Evolutionary conservation across 2,113 vertebrate species (phyloP).

Genomic region (Podilymbus podiceps): DNA sequence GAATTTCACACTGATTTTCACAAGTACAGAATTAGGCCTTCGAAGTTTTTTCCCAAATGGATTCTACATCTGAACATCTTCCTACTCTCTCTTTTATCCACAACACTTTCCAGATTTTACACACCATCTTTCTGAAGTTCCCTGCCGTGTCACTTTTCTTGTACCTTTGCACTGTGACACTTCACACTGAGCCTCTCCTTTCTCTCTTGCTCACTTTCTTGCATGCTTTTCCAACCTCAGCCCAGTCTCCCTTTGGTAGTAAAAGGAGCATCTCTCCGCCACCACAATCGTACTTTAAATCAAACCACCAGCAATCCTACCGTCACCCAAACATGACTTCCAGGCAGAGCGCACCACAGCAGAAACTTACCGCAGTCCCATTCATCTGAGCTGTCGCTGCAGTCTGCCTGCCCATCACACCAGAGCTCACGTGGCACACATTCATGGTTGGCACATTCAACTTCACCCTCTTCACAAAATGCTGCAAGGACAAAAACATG

Average conservation of each 20-base stretch:
- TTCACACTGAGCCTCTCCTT: neutral
- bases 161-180: neutral
- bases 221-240: neutral
- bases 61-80: neutral
- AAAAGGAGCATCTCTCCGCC: neutral
- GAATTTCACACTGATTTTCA: neutral
- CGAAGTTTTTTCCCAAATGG: neutral
- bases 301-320: neutral
- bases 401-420: slow-evolving; percentile 90
- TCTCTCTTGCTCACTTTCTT: neutral
- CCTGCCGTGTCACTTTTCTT: neutral
- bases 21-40: neutral
- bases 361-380: slow-evolving; percentile 89
- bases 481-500: slow-evolving; percentile 72
- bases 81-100: neutral
- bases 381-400: slow-evolving; percentile 91
- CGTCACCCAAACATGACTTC: neutral
- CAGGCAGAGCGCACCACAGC: neutral
- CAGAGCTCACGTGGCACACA: slow-evolving; percentile 87
- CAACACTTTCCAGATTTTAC: neutral
- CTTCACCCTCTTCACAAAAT: slow-evolving; percentile 82
- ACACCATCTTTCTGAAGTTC: neutral
- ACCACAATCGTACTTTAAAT: neutral
- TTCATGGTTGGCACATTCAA: slow-evolving; percentile 88
- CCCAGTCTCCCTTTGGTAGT: neutral